A percentile compares a stretch with the other conserved stretches of the same genome.
Conservation (phyloP, 1,140 invertebrate species). For the Drosophila sp. region DNA sequence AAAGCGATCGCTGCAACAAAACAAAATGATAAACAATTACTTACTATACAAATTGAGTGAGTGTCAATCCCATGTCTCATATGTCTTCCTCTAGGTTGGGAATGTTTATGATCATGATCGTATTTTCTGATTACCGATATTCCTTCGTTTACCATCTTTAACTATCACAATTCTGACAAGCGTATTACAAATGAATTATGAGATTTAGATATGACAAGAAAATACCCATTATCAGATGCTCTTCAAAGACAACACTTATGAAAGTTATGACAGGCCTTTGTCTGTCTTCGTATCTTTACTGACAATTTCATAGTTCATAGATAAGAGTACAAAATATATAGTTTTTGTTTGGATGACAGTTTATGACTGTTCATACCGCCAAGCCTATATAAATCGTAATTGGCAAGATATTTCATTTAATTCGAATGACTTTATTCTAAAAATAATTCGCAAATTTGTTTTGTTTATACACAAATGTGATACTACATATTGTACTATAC, state of each 20-base stretch:
- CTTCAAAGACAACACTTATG: constrained; percentile 6
- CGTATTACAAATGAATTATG: constrained; percentile 10
- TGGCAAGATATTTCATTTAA: too few species aligned
- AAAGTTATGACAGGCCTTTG: constrained; percentile 1
- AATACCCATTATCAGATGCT: constrained; percentile 22
- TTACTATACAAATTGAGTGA: background rate
- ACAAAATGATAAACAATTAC: background rate
- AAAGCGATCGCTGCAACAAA: constrained; percentile 73
- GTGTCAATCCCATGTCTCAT: constrained; percentile 1
- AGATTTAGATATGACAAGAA: constrained; percentile 12
- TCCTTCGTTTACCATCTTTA: constrained; percentile 12
- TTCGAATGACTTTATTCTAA: too few species aligned
- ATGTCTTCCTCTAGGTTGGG: background rate
- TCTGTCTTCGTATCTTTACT: background rate
- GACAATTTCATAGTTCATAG: background rate
- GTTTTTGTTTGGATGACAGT: background rate
- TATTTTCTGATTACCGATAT: constrained; percentile 1
- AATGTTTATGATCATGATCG: constrained; percentile 10
- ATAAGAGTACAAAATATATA: background rate
- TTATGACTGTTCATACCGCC: background rate
- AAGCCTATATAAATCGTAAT: background rate
- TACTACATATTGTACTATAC: background rate
- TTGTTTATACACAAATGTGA: background rate
- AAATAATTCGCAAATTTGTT: background rate
- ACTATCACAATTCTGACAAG: constrained; percentile 16